Base-by-base conservation (phyloP, 2,113 vertebrate genomes). In the Hippocampus zosterae region DNA sequence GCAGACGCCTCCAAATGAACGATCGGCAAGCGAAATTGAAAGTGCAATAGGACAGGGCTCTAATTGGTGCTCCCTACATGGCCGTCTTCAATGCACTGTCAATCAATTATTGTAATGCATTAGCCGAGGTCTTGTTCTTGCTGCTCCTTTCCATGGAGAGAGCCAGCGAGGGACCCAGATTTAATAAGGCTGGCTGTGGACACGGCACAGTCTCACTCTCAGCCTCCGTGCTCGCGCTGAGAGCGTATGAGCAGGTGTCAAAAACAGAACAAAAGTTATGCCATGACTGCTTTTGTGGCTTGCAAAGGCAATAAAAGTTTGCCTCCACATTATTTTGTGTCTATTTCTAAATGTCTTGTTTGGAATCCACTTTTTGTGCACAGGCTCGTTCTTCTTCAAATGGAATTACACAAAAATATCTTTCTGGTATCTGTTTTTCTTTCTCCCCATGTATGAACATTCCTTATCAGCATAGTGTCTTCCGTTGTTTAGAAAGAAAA, bases 51-150 rank as follows among this genome's bases (percentile, higher is more conserved):
- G 90, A 92, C 93, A 90, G 87, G 90, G 86, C 92, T 87, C 69
- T 90, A 92, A 93, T 89, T 82, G 94, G 92, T 94, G 93, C 92
- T 94, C 93, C 93, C 93, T 91, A 94, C 94, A 94, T 91, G 91
- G 89, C 92, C 91, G 85, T 82, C 81, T 81, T 81, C 92, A 94
- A 92, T 92, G 91, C 89, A 91, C 89, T 91, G 92, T 93, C 93
- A 95, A 96, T 96, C 93, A 96, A 94, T 98, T 93, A 94, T 93
- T 95, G 93, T 94, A 95, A 96, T 95, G 94, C 94, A 94, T 95
- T 94, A 95, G 93, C 93, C 90, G 91, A 93, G 92, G 93, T 94
- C 92, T 92, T 93, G 92, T 94, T 93, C 92, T 94, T 92, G 90
- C 93, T 88, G 90, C 82, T 82, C 94, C 91, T 95, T 94, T 95